phyloP scores from a whole-genome alignment of 2,797 vertebrate species.

The Acanthurus lineatus region DNA sequence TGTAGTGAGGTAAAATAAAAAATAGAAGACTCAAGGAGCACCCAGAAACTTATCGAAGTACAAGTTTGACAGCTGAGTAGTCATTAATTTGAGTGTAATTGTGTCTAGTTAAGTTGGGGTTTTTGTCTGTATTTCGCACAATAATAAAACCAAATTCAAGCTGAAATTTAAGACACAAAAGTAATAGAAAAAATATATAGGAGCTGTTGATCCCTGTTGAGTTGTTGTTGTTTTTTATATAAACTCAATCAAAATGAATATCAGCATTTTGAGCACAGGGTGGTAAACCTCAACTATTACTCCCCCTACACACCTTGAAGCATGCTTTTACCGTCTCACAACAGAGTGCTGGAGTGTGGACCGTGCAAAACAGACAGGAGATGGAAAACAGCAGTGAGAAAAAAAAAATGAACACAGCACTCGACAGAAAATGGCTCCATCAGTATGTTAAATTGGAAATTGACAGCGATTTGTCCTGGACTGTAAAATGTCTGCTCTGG shows the following conservation, averaged over 20 bases:
- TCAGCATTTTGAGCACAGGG: slow-evolving; percentile 15
- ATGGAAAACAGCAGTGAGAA: slow-evolving; percentile 14
- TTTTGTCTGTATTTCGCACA: background rate
- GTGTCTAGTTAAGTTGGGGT: no score
- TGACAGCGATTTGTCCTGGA: slow-evolving; percentile 49
- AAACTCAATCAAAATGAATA: background rate
- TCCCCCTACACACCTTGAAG: slow-evolving; percentile 3
- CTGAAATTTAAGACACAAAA: no score
- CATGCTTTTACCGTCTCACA: slow-evolving; percentile 38
- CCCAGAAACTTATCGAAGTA: no score
- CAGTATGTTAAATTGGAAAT: slow-evolving; percentile 51
- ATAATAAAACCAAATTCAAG: background rate
- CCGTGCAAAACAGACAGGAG: slow-evolving; percentile 20
- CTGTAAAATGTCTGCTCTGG: slow-evolving; percentile 38
- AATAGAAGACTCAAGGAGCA: no score
- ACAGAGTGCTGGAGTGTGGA: slow-evolving; percentile 21
- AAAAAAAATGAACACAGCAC: slow-evolving; percentile 25
- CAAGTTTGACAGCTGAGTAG: no score
- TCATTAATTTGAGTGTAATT: no score
- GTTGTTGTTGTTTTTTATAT: slow-evolving; percentile 7
- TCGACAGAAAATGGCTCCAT: slow-evolving; percentile 62
- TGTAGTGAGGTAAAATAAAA: no score
- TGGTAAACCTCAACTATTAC: slow-evolving; percentile 10
- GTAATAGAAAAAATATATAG: background rate
- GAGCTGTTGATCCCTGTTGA: background rate